A percentile compares a stretch with the other conserved stretches of the same genome.
phyloP scores from a whole-genome alignment of 2,113 vertebrate species.

The Aldabrachelys gigantea region DNA sequence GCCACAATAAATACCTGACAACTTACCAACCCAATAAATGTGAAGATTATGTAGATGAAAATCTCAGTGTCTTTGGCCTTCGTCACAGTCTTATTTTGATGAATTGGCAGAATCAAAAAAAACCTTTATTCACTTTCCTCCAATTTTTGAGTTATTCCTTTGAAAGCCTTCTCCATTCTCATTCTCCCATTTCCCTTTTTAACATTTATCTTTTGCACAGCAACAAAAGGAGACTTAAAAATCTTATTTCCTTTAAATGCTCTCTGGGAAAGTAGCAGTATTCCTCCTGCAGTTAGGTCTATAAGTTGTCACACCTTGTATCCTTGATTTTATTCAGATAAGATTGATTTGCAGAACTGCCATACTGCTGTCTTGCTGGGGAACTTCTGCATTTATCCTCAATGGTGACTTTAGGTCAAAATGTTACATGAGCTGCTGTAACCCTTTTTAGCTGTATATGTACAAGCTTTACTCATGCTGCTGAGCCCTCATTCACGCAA shows the following conservation, averaged over 20 bases:
- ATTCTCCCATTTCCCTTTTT: not conserved
- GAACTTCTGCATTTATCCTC: not conserved
- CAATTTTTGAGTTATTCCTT: not conserved
- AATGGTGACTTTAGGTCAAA: not conserved
- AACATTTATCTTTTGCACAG: not conserved
- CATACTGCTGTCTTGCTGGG: not conserved
- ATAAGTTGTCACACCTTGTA: not conserved
- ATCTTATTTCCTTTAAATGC: not conserved
- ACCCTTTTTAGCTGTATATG: not conserved
- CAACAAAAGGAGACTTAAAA: not conserved
- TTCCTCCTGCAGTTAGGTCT: not conserved
- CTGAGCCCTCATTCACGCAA: not conserved
- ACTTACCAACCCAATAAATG: slow-evolving; percentile 6
- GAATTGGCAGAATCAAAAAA: not conserved
- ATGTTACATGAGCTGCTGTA: not conserved
- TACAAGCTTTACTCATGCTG: not conserved
- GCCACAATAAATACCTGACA: not conserved
- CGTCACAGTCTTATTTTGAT: not conserved
- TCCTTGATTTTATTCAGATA: not conserved
- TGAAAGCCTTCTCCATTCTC: not conserved
- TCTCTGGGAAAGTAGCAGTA: not conserved
- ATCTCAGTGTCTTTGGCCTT: not conserved
- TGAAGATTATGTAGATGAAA: not conserved
- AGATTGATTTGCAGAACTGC: not conserved
- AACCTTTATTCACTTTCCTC: not conserved